Conservation (phyloP, 2,888 invertebrate species). For the Drosophila limbata region DNA sequence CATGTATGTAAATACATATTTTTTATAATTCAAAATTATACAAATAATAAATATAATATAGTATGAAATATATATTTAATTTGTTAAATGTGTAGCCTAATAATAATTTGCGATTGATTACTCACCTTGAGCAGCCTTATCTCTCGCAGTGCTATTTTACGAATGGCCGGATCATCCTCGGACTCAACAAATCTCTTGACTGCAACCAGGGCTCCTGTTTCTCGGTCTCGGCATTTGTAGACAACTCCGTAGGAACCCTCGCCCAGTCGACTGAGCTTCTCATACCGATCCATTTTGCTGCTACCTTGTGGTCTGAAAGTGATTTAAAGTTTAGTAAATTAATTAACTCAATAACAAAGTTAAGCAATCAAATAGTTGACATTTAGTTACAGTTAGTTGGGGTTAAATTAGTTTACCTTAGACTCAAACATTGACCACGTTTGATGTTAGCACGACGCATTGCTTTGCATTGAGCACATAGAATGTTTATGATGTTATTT, state of each 20-base stretch:
- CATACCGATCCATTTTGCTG: slow-evolving; percentile 96
- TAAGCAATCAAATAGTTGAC: neutral
- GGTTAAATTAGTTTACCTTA: slow-evolving; percentile 74
- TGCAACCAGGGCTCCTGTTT: slow-evolving; percentile 97
- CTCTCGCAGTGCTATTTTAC: slow-evolving; percentile 97
- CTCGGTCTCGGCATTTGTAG: slow-evolving; percentile 97
- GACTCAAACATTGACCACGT: slow-evolving; percentile 83
- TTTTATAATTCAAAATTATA: too few relatives aligned
- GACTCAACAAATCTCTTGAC: slow-evolving; percentile 99
- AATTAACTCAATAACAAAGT: too few relatives aligned
- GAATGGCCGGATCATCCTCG: slow-evolving; percentile 97
- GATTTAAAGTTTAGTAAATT: neutral
- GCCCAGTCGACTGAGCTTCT: slow-evolving; percentile 96
- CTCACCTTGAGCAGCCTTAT: slow-evolving; percentile 96
- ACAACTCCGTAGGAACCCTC: slow-evolving; percentile 92
- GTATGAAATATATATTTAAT: neutral
- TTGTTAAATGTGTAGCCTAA: too few relatives aligned
- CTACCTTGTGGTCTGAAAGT: slow-evolving; percentile 91
- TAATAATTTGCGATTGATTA: neutral
- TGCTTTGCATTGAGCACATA: slow-evolving; percentile 81
- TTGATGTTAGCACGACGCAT: slow-evolving; percentile 82
- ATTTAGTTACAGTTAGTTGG: neutral
- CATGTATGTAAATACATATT: too few relatives aligned
- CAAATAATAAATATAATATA: neutral
- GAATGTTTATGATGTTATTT: slow-evolving; percentile 62